Evolutionary conservation across 2,888 invertebrate species (phyloP), one percentile per base, ranked within the genome.

Genomic region (Heteromurus nitidus): DNA sequence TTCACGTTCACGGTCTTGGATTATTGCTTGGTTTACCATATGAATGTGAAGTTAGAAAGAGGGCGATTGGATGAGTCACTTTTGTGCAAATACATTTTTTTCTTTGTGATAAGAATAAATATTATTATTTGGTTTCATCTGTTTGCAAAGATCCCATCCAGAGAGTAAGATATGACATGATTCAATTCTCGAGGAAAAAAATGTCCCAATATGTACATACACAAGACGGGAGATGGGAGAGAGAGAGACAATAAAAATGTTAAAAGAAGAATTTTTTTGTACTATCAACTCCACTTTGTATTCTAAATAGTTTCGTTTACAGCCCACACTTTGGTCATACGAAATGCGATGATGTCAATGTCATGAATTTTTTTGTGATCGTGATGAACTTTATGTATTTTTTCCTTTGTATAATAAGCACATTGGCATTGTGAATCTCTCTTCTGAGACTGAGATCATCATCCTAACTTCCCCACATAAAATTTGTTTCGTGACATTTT

Each of bases 311-410:
- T n/a, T n/a, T n/a, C n/a, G n/a, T n/a, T n/a, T n/a, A n/a, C n/a
- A n/a, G n/a, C 7, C n/a, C 47, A 13, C n/a, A 47, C 7, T 47
- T 9, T 16, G 47, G 3, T 5, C 47, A 47, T 47, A 47, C 3
- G 65, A 31, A 20, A 65, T 24, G 24, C n/a, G 65, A 65, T 65
- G 44, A 62, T 62, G 62, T 62, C 42, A 55, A 55, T 26, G 26
- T 11, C 55, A 55, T 44, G n/a, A n/a, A n/a, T n/a, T n/a, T n/a
- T n/a, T n/a, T n/a, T n/a, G n/a, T n/a, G n/a, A n/a, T n/a, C n/a
- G n/a, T 47, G 47, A 47, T 47, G 47, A 47, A 47, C 47, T 47
- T 47, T 47, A n/a, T 47, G n/a, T n/a, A 13, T 47, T 47, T 47
- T 47, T 16, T 36, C 36, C 13, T 13, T 13, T 36, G 13, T 13